Evolutionary conservation across 2,888 invertebrate genomes (phyloP).

Genomic region (Chesias legatella): DNA sequence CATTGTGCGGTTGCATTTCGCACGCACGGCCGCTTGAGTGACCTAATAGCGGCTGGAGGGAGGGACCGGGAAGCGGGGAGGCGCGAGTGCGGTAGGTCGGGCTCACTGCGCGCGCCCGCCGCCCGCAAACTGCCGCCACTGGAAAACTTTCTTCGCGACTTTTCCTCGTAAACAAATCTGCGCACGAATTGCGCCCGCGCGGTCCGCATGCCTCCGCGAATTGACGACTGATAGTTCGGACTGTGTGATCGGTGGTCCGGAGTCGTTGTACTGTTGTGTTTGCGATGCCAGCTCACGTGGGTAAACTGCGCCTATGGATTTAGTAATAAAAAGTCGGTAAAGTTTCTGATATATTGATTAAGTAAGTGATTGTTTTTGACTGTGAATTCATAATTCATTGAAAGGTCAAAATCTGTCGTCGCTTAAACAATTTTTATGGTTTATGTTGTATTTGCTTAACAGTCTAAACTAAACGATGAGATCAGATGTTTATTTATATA

Average conservation of each 20-base stretch:
- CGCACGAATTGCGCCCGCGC: conserved; percentile 57
- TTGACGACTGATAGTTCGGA: conserved; percentile 12
- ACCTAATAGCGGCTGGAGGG: conserved; percentile 80
- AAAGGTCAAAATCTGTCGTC: conserved; percentile 10
- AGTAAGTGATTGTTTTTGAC: conserved; percentile 26
- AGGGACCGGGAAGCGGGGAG: conserved; percentile 72
- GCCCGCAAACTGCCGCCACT: conserved; percentile 63
- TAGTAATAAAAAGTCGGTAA: conserved; percentile 78
- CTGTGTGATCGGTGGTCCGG: conserved; percentile 45
- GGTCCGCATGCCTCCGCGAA: conserved; percentile 17
- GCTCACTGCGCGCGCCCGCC: conserved; percentile 73
- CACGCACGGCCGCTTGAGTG: conserved; percentile 76
- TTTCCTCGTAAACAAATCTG: conserved; percentile 73
- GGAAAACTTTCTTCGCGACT: conserved; percentile 78
- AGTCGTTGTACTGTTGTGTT: conserved; percentile 50
- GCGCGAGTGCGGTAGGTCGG: conserved; percentile 77
- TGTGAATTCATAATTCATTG: conserved; percentile 13
- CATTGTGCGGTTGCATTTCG: conserved; percentile 77
- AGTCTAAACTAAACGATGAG: conserved; percentile 13
- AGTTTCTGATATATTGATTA: conserved; percentile 51
- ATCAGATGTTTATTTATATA: neutral
- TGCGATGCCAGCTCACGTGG: conserved; percentile 58
- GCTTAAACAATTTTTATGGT: conserved; percentile 4
- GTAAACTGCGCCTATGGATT: conserved; percentile 74
- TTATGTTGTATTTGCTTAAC: neutral